These are phyloP conservation scores for Ibidorhyncha struthersii DNA, from an alignment of 2,113 vertebrate species.

Conservation along the genomic window DNA sequence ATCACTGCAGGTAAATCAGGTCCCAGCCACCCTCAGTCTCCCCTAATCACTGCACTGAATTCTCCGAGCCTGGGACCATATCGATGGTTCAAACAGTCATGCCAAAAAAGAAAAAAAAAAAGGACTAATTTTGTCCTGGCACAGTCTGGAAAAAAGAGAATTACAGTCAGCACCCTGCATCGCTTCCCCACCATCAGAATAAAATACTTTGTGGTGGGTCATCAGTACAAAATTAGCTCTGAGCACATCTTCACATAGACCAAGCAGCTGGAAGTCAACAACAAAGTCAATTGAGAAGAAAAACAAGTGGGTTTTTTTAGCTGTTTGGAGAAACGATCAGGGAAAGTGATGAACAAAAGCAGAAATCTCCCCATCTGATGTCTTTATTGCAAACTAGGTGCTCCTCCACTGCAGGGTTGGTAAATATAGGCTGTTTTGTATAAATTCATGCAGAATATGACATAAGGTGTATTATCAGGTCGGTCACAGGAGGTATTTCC, in stretches of 20 bases:
- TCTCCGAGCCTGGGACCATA: rapidly evolving
- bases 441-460: background rate
- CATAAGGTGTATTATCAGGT: background rate
- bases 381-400: background rate
- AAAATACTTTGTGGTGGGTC: background rate
- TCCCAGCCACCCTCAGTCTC: background rate
- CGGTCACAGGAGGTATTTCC: background rate
- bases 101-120: background rate
- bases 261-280: background rate
- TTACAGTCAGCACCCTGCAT: background rate
- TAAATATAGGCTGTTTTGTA: background rate
- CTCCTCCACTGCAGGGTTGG: background rate
- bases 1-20: background rate
- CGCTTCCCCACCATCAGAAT: background rate
- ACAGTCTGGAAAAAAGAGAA: background rate
- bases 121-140: background rate
- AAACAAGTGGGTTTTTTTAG: background rate
- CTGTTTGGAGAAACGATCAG: background rate
- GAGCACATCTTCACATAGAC: background rate
- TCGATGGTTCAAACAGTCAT: background rate
- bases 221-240: background rate
- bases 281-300: background rate
- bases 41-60: background rate
- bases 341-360: background rate
- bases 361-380: background rate